Evolutionary conservation across 2,888 invertebrate species (phyloP).

Genomic region (Drosophila affinis): DNA sequence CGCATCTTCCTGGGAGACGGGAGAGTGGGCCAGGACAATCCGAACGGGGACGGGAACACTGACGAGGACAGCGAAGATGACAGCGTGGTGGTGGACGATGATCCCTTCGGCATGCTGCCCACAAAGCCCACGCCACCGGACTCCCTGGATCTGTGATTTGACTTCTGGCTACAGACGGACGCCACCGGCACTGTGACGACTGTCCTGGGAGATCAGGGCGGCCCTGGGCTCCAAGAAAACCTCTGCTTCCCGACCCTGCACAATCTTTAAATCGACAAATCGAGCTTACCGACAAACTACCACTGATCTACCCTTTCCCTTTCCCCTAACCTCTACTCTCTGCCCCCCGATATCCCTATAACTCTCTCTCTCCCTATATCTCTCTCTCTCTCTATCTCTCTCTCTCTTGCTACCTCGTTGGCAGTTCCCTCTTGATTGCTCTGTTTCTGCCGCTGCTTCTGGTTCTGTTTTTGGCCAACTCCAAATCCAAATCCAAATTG

Average conservation of each 20-base stretch:
- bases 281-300: slow-evolving; percentile 59
- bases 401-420: slow-evolving; percentile 1
- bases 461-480: background rate
- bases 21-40: slow-evolving; percentile 44
- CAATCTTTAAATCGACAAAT: slow-evolving; percentile 46
- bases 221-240: no score
- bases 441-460: slow-evolving; percentile 36
- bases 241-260: slow-evolving; percentile 35
- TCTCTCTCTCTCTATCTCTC: background rate
- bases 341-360: background rate
- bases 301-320: slow-evolving; percentile 20
- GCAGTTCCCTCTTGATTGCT: slow-evolving; percentile 15
- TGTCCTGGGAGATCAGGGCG: background rate
- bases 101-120: slow-evolving; percentile 86
- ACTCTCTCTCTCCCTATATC: slow-evolving; percentile 10
- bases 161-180: slow-evolving; percentile 76
- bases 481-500: background rate
- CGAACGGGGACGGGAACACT: slow-evolving; percentile 32
- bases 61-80: slow-evolving; percentile 51
- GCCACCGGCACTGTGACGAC: slow-evolving; percentile 1
- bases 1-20: slow-evolving; percentile 86
- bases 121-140: slow-evolving; percentile 86
- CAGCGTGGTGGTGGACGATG: slow-evolving; percentile 79
- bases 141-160: slow-evolving; percentile 84
- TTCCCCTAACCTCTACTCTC: background rate